Conservation (phyloP, 2,888 invertebrate species). For the Allophyes oxyacanthae region DNA sequence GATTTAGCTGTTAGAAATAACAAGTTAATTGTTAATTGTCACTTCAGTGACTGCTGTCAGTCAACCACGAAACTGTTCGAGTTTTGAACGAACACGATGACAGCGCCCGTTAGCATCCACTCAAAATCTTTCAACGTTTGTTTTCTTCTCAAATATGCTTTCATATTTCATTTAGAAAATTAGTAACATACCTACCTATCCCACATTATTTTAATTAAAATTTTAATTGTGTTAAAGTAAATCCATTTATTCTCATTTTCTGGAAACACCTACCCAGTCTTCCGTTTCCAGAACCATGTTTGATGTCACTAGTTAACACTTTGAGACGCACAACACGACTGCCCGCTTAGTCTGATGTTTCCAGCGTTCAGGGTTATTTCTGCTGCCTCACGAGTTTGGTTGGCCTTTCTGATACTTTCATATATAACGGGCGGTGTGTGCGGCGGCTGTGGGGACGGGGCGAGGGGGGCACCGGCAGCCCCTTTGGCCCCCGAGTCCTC, state of each 20-base stretch:
- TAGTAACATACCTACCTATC: conserved; percentile 51
- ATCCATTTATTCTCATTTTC: conserved; percentile 37
- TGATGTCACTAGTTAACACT: conserved; percentile 88
- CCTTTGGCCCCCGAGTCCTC: conserved; percentile 75
- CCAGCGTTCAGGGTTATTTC: conserved; percentile 89
- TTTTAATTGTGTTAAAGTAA: conserved; percentile 31
- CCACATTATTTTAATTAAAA: conserved; percentile 34
- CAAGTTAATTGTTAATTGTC: conserved; percentile 51
- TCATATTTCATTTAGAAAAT: conserved; percentile 43
- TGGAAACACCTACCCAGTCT: conserved; percentile 85
- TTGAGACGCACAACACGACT: conserved; percentile 89
- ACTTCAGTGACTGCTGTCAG: conserved; percentile 57
- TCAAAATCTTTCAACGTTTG: conserved; percentile 60
- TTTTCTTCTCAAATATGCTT: conserved; percentile 48
- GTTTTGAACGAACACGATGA: conserved; percentile 63
- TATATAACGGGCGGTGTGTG: conserved; percentile 70
- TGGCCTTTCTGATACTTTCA: conserved; percentile 82
- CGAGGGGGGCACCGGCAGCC: conserved; percentile 65
- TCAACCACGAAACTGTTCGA: conserved; percentile 60
- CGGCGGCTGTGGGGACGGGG: conserved; percentile 58
- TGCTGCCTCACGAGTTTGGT: conserved; percentile 79
- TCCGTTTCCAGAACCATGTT: conserved; percentile 88
- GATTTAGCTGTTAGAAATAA: conserved; percentile 43
- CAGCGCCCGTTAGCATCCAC: conserved; percentile 69
- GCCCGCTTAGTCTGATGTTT: conserved; percentile 79